phyloP scores from a whole-genome alignment of 2,888 invertebrate genomes.

The Dryocosmus kuriphilus region DNA sequence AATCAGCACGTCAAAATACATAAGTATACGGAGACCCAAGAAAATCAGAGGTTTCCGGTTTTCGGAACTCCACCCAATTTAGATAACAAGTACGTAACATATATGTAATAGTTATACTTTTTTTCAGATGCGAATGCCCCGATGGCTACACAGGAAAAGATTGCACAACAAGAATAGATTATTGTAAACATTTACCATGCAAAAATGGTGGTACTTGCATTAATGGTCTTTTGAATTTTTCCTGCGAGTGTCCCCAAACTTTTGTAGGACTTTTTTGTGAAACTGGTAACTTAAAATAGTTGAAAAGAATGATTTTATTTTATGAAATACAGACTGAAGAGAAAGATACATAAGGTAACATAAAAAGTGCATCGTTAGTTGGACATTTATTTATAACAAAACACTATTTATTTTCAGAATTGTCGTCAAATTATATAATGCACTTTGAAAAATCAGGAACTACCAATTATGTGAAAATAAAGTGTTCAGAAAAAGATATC shows the following conservation, averaged over 20 bases:
- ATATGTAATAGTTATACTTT: not conserved
- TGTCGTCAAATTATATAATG: slow-evolving; percentile 80
- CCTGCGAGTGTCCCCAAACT: slow-evolving; percentile 79
- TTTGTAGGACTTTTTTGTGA: slow-evolving; percentile 80
- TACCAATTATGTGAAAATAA: slow-evolving; percentile 80
- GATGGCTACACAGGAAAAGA: slow-evolving; percentile 79
- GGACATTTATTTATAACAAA: not conserved
- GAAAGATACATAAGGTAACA: not conserved
- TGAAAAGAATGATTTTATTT: not conserved
- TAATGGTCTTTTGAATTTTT: slow-evolving; percentile 69
- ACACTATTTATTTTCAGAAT: slow-evolving; percentile 65
- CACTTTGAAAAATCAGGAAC: slow-evolving; percentile 80
- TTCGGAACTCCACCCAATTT: too few relatives aligned
- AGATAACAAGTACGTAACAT: too few relatives aligned
- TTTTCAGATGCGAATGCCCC: slow-evolving; percentile 79
- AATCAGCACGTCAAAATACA: too few relatives aligned
- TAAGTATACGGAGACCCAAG: too few relatives aligned
- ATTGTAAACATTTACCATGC: slow-evolving; percentile 75
- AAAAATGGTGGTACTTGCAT: slow-evolving; percentile 78
- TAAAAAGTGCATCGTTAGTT: not conserved
- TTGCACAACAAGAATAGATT: slow-evolving; percentile 78
- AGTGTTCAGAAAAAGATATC: slow-evolving; percentile 78
- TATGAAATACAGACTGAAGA: too few relatives aligned
- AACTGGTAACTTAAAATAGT: slow-evolving; percentile 67
- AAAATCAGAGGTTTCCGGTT: too few relatives aligned